These are phyloP conservation scores for Mechanitis messenoides DNA, from an alignment of 2,888 invertebrate genomes.

Conservation along the genomic window DNA sequence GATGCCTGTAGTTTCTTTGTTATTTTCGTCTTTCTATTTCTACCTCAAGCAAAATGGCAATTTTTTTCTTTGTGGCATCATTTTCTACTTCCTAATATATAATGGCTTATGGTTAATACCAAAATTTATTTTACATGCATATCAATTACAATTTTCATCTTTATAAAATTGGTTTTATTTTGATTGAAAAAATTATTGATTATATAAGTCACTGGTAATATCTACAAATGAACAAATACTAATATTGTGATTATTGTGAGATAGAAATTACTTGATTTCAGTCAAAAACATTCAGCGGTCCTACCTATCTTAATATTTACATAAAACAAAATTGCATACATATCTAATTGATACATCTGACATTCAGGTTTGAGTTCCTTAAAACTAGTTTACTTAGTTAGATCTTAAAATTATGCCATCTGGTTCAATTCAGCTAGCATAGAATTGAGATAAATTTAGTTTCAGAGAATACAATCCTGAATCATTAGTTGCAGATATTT, in stretches of 20 bases:
- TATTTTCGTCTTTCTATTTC: neutral
- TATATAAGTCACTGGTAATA: conserved; percentile 2
- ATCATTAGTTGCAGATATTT: neutral
- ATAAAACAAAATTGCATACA: conserved; percentile 20
- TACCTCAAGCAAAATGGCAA: conserved; percentile 5
- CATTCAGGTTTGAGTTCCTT: conserved; percentile 18
- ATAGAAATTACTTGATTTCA: conserved; percentile 34
- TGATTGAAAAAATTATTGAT: neutral
- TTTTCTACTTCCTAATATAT: neutral
- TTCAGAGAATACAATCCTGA: conserved; percentile 18
- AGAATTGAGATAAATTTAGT: conserved; percentile 3
- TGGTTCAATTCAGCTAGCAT: conserved; percentile 1
- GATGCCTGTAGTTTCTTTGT: no score
- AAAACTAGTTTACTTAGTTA: conserved; percentile 9
- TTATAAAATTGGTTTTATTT: neutral
- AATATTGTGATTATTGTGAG: conserved; percentile 39
- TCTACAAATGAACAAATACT: conserved; percentile 2
- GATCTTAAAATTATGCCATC: conserved; percentile 2
- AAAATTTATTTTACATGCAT: neutral
- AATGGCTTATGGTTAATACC: neutral
- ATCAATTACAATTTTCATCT: neutral
- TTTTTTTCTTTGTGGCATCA: neutral
- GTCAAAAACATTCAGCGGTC: conserved; percentile 23
- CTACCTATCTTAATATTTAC: conserved; percentile 28
- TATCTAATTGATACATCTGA: conserved; percentile 10